Evolutionary conservation across 2,888 invertebrate genomes (phyloP).

Genomic region (Tethea ocularis): DNA sequence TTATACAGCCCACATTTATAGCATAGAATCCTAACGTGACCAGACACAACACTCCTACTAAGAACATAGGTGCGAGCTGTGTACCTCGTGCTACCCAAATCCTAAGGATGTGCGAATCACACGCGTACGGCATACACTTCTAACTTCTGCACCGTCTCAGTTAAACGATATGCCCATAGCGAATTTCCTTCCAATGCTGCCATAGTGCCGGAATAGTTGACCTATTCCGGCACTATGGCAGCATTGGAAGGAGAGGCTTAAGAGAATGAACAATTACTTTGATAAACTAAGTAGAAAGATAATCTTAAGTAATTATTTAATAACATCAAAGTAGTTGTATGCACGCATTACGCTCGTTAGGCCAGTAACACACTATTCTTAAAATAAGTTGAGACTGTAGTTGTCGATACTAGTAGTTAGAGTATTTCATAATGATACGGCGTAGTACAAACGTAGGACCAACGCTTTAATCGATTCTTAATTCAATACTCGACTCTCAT

Average conservation of each 20-base stretch:
- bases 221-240: too few relatives aligned
- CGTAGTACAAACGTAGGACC: neutral
- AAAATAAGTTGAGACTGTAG: conserved; percentile 24
- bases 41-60: too few relatives aligned
- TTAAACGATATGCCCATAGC: neutral
- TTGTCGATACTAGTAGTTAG: conserved; percentile 9
- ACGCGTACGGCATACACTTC: neutral
- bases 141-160: neutral
- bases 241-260: conserved; percentile 24
- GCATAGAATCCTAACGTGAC: too few relatives aligned
- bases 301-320: conserved; percentile 18
- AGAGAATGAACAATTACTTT: conserved; percentile 42
- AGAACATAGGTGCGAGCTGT: too few relatives aligned
- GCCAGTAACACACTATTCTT: conserved; percentile 24
- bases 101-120: neutral
- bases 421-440: neutral
- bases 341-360: conserved; percentile 48
- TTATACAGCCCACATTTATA: too few relatives aligned
- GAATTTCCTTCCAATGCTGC: neutral
- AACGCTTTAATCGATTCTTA: neutral
- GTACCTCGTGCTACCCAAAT: too few relatives aligned
- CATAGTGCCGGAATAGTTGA: neutral
- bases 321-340: conserved; percentile 43
- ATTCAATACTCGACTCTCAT: neutral
- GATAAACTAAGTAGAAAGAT: conserved; percentile 25